These are phyloP conservation scores for Cryptus armator DNA, from an alignment of 2,888 invertebrate species.

Conservation along the genomic window DNA sequence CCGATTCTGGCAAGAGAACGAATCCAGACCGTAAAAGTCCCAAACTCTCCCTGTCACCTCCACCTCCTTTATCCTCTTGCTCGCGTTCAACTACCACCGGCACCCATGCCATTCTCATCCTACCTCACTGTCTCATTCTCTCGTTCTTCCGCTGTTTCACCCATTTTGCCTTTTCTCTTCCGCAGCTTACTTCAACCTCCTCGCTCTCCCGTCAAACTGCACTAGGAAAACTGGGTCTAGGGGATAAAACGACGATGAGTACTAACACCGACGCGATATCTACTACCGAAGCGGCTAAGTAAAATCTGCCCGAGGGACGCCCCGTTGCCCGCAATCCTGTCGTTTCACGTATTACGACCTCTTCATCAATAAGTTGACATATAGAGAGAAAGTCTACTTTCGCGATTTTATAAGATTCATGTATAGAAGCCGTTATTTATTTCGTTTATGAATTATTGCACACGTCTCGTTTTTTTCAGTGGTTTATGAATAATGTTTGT, in stretches of 20 bases:
- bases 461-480: background rate
- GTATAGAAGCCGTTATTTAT: background rate
- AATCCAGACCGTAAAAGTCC: conserved; percentile 79
- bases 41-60: conserved; percentile 73
- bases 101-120: conserved; percentile 39
- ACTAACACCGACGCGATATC: conserved; percentile 5
- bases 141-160: conserved; percentile 35
- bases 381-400: background rate
- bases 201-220: conserved; percentile 51
- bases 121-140: conserved; percentile 42
- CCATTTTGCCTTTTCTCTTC: conserved; percentile 24
- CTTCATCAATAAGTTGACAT: conserved; percentile 47
- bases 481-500: background rate
- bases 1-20: conserved; percentile 69
- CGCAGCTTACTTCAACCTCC: conserved; percentile 63
- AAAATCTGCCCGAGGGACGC: conserved; percentile 49
- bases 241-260: conserved; percentile 71
- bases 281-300: conserved; percentile 14
- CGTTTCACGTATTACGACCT: conserved; percentile 22
- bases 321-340: background rate
- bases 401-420: background rate
- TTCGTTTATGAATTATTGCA: background rate
- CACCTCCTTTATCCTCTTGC: conserved; percentile 55
- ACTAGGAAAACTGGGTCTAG: conserved; percentile 71
- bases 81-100: conserved; percentile 63